A percentile compares a stretch with the other conserved stretches of the same genome.
phyloP scores from a whole-genome alignment of 2,888 invertebrate genomes.

The Slavum lentiscoides region DNA sequence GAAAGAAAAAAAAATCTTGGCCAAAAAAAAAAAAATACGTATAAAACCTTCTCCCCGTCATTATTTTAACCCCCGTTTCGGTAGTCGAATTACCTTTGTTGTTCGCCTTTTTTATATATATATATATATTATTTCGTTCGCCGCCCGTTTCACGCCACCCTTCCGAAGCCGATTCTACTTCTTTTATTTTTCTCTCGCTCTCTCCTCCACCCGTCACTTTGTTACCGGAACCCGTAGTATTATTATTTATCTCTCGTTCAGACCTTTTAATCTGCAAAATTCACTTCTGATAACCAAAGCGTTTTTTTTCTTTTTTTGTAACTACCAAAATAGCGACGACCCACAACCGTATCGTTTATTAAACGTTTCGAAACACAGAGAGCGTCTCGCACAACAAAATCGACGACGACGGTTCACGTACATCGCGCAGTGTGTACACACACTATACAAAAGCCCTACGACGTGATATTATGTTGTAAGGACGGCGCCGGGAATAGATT shows the following conservation, averaged over 20 bases:
- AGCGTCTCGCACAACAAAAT: too few species aligned
- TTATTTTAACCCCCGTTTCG: constrained; percentile 48
- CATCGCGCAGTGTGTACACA: background rate
- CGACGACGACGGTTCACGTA: too few species aligned
- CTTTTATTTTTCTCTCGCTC: background rate
- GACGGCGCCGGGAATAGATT: constrained; percentile 20
- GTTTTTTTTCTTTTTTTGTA: constrained; percentile 37
- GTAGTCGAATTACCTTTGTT: constrained; percentile 53
- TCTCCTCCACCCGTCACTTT: constrained; percentile 22
- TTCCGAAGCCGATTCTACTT: too few species aligned
- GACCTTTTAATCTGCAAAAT: constrained; percentile 48
- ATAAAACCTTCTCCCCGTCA: constrained; percentile 32
- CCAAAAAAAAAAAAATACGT: constrained; percentile 13
- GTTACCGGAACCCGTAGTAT: constrained; percentile 45
- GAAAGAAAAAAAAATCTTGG: constrained; percentile 33
- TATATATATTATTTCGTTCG: background rate
- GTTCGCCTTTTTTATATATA: constrained; percentile 33
- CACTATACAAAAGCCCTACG: background rate
- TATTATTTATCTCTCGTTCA: constrained; percentile 38
- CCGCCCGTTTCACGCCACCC: too few species aligned
- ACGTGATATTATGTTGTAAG: background rate
- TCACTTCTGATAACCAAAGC: constrained; percentile 52
- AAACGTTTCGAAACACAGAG: constrained; percentile 32
- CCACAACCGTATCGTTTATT: constrained; percentile 23
- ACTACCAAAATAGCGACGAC: constrained; percentile 49